Percentiles rank a stretch among this genome's conserved stretches.
Evolutionary conservation across 2,797 vertebrate genomes (phyloP).

Genomic region (Chromobotia macracanthus): DNA sequence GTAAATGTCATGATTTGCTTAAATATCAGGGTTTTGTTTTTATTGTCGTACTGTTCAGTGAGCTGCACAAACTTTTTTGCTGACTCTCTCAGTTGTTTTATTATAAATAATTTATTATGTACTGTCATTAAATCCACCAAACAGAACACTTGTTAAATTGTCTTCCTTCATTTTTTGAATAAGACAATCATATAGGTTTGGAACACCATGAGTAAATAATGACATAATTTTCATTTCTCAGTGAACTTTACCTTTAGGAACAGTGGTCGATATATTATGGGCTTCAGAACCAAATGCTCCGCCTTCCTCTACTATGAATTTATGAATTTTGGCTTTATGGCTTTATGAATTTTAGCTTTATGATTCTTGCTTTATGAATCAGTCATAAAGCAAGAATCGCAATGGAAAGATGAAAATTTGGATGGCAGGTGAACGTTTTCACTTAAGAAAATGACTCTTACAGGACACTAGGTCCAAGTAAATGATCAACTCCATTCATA

Average conservation of each 20-base stretch:
- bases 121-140: neutral
- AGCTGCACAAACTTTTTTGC: neutral
- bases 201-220: neutral
- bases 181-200: neutral
- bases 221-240: neutral
- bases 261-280: no score
- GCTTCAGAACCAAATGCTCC: no score
- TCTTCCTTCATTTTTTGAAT: neutral
- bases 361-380: no score
- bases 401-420: conserved; percentile 3
- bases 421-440: neutral
- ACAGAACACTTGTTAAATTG: neutral
- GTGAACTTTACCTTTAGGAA: no score
- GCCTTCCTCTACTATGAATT: no score
- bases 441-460: neutral
- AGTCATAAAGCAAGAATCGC: neutral
- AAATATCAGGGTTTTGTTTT: no score
- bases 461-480: neutral
- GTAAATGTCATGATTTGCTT: neutral
- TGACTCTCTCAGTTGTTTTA: neutral
- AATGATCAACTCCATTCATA: neutral
- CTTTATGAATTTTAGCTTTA: no score
- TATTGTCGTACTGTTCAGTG: neutral
- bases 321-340: no score
- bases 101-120: neutral